Evolutionary conservation across 2,888 invertebrate genomes (phyloP), one percentile per base, ranked within the genome.

Genomic region (Anthoptus insignis): DNA sequence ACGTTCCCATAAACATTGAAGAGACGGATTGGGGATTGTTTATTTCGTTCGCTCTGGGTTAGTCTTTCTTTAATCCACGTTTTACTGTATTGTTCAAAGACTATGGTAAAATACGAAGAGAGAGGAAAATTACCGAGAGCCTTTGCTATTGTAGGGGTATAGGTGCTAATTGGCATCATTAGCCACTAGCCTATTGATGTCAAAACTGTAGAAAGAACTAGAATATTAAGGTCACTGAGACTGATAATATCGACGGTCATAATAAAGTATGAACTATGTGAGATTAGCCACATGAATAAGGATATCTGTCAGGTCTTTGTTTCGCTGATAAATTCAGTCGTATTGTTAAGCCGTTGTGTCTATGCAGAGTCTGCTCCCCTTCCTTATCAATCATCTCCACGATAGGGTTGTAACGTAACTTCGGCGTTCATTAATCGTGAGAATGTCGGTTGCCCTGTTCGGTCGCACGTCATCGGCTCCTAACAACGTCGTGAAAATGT

Each of bases 351-450:
- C 39, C 16, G 39, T 39, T 39, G 7, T 8, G 16, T 42, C 11
- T 19, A 21, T 21, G 19, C 19, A 19, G 19, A 39, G 11, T 21
- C 14, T 21, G 34, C 34, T 59, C 42, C 32, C 32, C 8, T 27
- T 34, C 11, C 24, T 27, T 45, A 61, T 72, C 73, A 50, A 54
- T 74, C 70, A 68, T 67, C 39, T 52, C 68, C 68, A 66, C 52
- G 59, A 65, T 70, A 70, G 75, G 79, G 74, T 76, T 78, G 78
- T 81, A 82, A 80, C 79, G 77, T 74, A 59, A 65, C 29, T 49
- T 53, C 9, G 85, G 78, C 81, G 83, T 84, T 82, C 83, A 81
- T 73, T 72, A 77, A 77, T 81, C 87, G 88, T 90, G 89, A 84
- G 88, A 90, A 86, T 76, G 75, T 77, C 73, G 68, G 78, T 77